phyloP scores from a whole-genome alignment of 2,888 invertebrate species.

The Tetramorium bicarinatum region DNA sequence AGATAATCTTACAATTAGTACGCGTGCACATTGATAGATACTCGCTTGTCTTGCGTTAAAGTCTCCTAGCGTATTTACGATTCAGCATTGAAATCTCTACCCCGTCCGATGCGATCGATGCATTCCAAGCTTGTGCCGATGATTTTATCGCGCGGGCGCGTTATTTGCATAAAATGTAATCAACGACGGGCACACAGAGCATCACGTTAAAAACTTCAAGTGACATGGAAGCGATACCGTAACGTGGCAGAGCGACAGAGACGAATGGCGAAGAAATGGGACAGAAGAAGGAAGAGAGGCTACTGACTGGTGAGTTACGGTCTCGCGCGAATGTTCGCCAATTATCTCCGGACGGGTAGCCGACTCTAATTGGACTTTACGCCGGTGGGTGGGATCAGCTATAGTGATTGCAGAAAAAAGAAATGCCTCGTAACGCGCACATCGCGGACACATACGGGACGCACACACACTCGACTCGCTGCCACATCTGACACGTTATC shows the following conservation, averaged over 20 bases:
- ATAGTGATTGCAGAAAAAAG: conserved; percentile 70
- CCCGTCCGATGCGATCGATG: not conserved
- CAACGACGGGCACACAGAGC: not conserved
- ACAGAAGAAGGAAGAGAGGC: conserved; percentile 76
- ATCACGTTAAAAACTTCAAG: not conserved
- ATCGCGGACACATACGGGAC: not conserved
- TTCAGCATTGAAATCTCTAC: conserved; percentile 35
- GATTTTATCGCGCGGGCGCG: conserved; percentile 2
- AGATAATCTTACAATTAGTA: not conserved
- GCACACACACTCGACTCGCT: conserved; percentile 21
- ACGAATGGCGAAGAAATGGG: conserved; percentile 13
- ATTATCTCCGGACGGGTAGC: conserved; percentile 82
- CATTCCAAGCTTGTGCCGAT: not conserved
- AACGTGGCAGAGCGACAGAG: not conserved
- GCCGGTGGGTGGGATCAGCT: conserved; percentile 81
- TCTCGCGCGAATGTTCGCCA: conserved; percentile 82
- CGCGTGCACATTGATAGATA: not conserved
- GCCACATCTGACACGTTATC: conserved; percentile 38
- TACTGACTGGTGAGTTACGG: conserved; percentile 82
- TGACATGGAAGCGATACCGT: conserved; percentile 19
- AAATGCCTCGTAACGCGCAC: conserved; percentile 38
- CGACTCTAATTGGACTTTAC: conserved; percentile 83
- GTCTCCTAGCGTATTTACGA: not conserved
- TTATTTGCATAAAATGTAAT: conserved; percentile 36
- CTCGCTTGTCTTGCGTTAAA: conserved; percentile 12